Evolutionary conservation across 2,888 invertebrate species (phyloP).

Genomic region (Tiphia femorata): DNA sequence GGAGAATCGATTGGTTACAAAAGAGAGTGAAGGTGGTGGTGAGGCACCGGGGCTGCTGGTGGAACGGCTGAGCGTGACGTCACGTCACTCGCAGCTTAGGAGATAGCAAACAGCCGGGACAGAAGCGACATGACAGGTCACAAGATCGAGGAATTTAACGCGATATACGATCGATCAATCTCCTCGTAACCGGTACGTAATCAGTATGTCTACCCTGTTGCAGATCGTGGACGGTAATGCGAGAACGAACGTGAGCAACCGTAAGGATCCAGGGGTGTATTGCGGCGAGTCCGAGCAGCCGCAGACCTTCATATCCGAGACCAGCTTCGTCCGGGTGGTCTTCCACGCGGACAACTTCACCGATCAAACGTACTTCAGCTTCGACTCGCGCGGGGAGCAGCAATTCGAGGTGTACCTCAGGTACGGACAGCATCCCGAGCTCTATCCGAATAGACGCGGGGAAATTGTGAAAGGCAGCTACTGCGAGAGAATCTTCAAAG

Average conservation of each 20-base stretch:
- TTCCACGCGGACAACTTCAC: conserved; percentile 95
- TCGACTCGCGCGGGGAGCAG: conserved; percentile 89
- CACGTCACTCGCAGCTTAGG: no score
- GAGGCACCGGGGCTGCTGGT: no score
- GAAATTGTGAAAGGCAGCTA: conserved; percentile 91
- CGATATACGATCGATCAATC: no score
- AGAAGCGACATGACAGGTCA: no score
- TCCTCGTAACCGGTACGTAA: no score
- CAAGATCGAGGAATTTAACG: no score
- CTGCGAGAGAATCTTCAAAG: conserved; percentile 89
- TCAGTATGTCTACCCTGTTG: conserved; percentile 49
- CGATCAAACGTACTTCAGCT: conserved; percentile 90
- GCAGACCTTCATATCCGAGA: conserved; percentile 94
- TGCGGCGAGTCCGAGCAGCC: conserved; percentile 95
- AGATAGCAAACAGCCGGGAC: no score
- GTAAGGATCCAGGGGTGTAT: conserved; percentile 90
- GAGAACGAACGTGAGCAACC: conserved; percentile 88
- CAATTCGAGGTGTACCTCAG: conserved; percentile 91
- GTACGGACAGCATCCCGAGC: conserved; percentile 94
- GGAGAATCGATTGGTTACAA: no score
- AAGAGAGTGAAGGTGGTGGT: no score
- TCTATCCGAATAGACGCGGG: conserved; percentile 91
- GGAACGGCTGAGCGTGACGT: no score
- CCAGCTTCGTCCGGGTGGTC: conserved; percentile 90
- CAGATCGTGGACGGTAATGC: conserved; percentile 93